phyloP scores from a whole-genome alignment of 2,113 vertebrate species.

The Gracilinanus agilis region DNA sequence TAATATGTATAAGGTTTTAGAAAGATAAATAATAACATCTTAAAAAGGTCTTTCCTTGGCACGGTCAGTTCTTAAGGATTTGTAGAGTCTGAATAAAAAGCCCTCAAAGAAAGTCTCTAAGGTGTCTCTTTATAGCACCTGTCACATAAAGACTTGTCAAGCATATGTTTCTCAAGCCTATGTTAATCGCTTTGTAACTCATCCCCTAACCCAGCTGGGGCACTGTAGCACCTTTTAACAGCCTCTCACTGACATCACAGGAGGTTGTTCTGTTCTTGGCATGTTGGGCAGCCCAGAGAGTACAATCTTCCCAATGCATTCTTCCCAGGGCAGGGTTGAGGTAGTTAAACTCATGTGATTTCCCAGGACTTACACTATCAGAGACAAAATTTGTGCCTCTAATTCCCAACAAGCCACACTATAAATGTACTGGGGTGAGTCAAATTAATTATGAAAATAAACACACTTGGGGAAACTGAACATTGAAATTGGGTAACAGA shows the following conservation, averaged over 20 bases:
- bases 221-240: background rate
- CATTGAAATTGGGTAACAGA: slow-evolving; percentile 38
- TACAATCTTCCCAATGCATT: slow-evolving; percentile 41
- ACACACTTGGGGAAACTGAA: slow-evolving; percentile 15
- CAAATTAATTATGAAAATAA: slow-evolving; percentile 66
- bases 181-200: slow-evolving; percentile 14
- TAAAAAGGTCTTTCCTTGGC: slow-evolving; percentile 14
- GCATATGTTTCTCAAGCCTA: background rate
- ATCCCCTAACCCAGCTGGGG: background rate
- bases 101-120: slow-evolving; percentile 15
- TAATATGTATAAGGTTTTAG: slow-evolving; percentile 34
- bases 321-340: background rate
- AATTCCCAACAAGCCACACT: slow-evolving; percentile 39
- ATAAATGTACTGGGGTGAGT: slow-evolving; percentile 41
- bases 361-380: slow-evolving; percentile 16
- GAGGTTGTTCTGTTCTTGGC: slow-evolving; percentile 8
- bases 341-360: slow-evolving; percentile 34
- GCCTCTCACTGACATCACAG: background rate
- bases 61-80: slow-evolving; percentile 21
- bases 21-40: slow-evolving; percentile 29
- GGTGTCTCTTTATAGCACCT: background rate
- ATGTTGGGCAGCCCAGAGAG: slow-evolving; percentile 4
- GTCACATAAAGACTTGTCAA: background rate
- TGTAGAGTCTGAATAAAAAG: background rate
- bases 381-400: slow-evolving; percentile 35